phyloP scores from a whole-genome alignment of 53 echinoderm and acorn worm species.

The Astropecten irregularis region DNA sequence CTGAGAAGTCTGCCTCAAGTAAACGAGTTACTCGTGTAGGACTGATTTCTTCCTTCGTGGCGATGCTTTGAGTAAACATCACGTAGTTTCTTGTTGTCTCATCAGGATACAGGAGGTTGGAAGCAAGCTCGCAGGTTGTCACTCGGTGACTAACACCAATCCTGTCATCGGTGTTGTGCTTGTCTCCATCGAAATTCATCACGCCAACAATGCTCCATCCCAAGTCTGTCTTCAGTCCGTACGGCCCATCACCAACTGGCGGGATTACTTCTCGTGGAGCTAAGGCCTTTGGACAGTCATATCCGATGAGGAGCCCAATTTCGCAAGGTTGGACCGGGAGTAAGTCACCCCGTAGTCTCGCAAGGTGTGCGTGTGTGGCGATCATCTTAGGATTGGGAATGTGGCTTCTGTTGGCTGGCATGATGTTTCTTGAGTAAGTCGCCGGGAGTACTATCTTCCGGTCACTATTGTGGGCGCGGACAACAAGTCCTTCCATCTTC shows the following conservation, averaged over 20 bases:
- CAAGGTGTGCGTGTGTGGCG: conserved; percentile 10
- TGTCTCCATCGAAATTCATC: conserved; percentile 1
- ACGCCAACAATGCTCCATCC: conserved; percentile 65
- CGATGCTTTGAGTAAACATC: not conserved
- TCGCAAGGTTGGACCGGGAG: conserved; percentile 45
- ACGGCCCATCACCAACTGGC: conserved; percentile 41
- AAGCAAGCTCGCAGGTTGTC: no score
- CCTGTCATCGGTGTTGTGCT: conserved; percentile 27
- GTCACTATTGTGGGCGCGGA: not conserved
- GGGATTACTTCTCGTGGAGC: conserved; percentile 37
- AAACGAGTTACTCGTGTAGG: conserved; percentile 23
- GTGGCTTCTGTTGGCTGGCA: conserved; percentile 36
- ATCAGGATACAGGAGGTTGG: not conserved
- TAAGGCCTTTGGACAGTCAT: conserved; percentile 57
- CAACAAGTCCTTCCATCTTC: not conserved
- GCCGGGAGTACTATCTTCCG: not conserved
- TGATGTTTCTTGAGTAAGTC: conserved; percentile 10
- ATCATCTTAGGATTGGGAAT: conserved; percentile 44
- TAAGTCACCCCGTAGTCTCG: conserved; percentile 16
- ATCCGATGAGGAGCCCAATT: conserved; percentile 47
- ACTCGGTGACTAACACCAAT: conserved; percentile 45
- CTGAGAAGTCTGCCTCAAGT: conserved; percentile 61
- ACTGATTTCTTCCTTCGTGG: conserved; percentile 34
- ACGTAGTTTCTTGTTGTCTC: not conserved
- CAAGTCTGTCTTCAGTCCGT: conserved; percentile 44